Evolutionary conservation across 2,797 vertebrate species (phyloP), one percentile per base, ranked within the genome.

Genomic region (Uromys caudimaculatus): DNA sequence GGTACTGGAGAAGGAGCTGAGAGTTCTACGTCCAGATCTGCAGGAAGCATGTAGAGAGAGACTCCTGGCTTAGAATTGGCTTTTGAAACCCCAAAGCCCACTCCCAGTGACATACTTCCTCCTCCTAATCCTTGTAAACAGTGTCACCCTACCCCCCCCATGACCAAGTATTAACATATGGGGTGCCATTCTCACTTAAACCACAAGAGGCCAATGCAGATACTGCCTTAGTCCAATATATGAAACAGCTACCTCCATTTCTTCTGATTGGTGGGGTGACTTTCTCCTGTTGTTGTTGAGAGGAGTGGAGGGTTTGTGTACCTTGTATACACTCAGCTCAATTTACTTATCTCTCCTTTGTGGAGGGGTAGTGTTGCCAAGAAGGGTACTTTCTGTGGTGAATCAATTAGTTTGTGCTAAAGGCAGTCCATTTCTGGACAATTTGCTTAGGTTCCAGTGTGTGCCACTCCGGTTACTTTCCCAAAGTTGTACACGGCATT

Each of bases 331-430:
- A 52, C 67, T 24, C 35, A 62, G 27, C n/a, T 93, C 83, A 64
- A 96, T 92, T 91, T 52, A 64, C 44, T 88, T 69, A 29, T 93
- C 75, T 75, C 52, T 94, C 75, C 62, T 52, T 89, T 38, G 19
- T 62, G 87, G 44, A 79, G 84, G 78, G 67, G 35, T 44, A 90
- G 58, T 76, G 93, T 92, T 91, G 78, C 90, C 78, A 96, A 92
- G 82, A 90, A 96, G 76, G 24, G 75, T 54, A 90, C 78, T 77
- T 81, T 90, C 95, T 83, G 71, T 75, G 23, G 50, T 77, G 60
- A 96, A 79, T 90, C 84, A 95, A 94, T 96, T 93, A 91, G 85
- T 91, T 89, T 79, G 50, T 86, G 71, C 32, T 54, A 58, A 93
- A 73, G 38, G 44, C n/a, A 94, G 93, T 96, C 64, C 47, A 56